These are phyloP conservation scores for Acanthopagrus latus DNA, from an alignment of 2,797 vertebrate species.

Conservation along the genomic window DNA sequence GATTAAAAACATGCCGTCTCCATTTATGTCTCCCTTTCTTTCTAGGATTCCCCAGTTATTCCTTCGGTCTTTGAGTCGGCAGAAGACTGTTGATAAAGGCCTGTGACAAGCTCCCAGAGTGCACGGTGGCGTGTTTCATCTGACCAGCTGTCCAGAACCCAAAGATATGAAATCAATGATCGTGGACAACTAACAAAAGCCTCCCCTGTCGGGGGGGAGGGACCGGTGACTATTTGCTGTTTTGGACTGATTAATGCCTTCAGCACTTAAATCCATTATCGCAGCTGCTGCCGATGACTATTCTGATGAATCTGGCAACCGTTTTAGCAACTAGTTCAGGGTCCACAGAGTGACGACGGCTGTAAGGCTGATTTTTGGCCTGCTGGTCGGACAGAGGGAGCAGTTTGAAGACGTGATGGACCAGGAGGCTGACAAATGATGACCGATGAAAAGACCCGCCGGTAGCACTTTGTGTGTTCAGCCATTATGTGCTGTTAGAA, in stretches of 20 bases:
- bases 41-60: too few species aligned
- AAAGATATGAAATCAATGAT: neutral
- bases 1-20: too few species aligned
- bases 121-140: neutral
- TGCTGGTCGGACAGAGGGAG: neutral
- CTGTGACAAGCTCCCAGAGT: neutral
- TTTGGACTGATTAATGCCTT: neutral
- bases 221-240: neutral
- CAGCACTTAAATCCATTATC: neutral
- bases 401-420: neutral
- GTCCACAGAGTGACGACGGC: neutral
- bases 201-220: neutral
- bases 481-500: constrained; percentile 10
- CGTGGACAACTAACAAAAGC: neutral
- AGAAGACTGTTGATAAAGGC: neutral
- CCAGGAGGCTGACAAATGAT: constrained; percentile 13
- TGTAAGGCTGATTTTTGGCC: neutral
- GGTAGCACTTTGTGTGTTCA: constrained; percentile 22
- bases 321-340: neutral
- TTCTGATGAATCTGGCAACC: neutral
- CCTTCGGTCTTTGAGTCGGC: too few species aligned
- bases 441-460: constrained; percentile 17
- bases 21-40: too few species aligned
- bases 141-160: neutral
- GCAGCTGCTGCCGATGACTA: neutral